These are phyloP conservation scores for Drosophila kuntzei DNA, from an alignment of 2,888 invertebrate genomes.

Conservation along the genomic window DNA sequence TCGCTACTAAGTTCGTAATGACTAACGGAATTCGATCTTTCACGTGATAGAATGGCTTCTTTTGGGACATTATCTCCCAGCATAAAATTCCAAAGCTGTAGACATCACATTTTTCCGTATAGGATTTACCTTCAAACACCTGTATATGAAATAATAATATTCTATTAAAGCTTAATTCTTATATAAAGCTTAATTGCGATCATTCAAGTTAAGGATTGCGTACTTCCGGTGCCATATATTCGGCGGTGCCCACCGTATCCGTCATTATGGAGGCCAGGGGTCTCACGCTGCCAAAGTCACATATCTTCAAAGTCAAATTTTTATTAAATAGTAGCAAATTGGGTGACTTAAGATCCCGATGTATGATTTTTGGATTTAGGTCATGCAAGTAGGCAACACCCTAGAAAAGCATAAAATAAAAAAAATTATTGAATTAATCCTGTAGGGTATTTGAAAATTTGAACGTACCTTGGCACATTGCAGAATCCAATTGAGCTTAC, in stretches of 20 bases:
- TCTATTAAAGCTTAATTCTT: too few species aligned
- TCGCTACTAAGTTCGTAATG: not conserved
- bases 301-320: conserved; percentile 34
- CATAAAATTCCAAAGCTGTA: conserved; percentile 45
- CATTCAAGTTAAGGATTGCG: not conserved
- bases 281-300: conserved; percentile 48
- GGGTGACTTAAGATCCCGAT: conserved; percentile 51
- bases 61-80: conserved; percentile 48
- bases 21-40: accelerated
- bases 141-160: not conserved
- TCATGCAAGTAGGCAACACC: conserved; percentile 42
- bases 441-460: not conserved
- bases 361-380: conserved; percentile 33
- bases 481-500: conserved; percentile 22
- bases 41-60: conserved; percentile 1
- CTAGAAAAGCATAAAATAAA: conserved; percentile 13
- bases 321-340: conserved; percentile 28
- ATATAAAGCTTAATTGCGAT: too few species aligned
- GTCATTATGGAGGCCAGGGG: conserved; percentile 14
- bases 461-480: conserved; percentile 25
- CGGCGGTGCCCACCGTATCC: conserved; percentile 21
- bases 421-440: not conserved
- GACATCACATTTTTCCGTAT: conserved; percentile 44
- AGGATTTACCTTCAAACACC: not conserved
- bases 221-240: conserved; percentile 54